These are phyloP conservation scores for Sander vitreus DNA, from an alignment of 2,113 vertebrate species.

Conservation along the genomic window DNA sequence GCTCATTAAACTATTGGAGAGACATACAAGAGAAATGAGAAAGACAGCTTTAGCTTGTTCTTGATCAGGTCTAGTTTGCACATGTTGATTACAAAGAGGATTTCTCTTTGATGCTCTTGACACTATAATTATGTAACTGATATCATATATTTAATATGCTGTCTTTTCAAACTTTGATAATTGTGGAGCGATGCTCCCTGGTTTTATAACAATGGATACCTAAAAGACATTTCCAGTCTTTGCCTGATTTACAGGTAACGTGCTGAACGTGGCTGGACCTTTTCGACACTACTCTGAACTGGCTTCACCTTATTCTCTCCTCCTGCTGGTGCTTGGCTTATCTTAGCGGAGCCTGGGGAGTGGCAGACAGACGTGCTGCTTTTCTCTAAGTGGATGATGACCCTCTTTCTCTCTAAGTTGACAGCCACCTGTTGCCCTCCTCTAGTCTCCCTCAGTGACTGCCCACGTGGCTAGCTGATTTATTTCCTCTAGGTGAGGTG, in stretches of 20 bases:
- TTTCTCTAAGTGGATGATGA: constrained; percentile 70
- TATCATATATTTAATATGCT: neutral
- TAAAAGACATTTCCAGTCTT: constrained; percentile 8
- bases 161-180: neutral
- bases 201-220: constrained; percentile 7
- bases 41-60: constrained; percentile 28
- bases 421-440: constrained; percentile 80
- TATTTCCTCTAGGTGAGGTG: constrained; percentile 59
- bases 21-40: constrained; percentile 15
- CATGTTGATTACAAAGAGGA: constrained; percentile 31
- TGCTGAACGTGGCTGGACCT: constrained; percentile 15
- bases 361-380: constrained; percentile 51
- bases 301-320: constrained; percentile 43
- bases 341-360: constrained; percentile 68
- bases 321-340: constrained; percentile 59
- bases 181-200: constrained; percentile 1
- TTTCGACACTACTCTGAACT: constrained; percentile 32
- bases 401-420: constrained; percentile 67
- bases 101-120: constrained; percentile 30
- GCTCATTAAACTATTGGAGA: constrained; percentile 50
- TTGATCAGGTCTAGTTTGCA: constrained; percentile 35
- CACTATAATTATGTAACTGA: constrained; percentile 34
- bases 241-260: constrained; percentile 13
- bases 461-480: constrained; percentile 51
- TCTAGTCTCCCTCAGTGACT: constrained; percentile 46